Percentiles rank a stretch among this genome's conserved stretches.
Evolutionary conservation across 2,888 invertebrate species (phyloP).

Genomic region (Protonemura montana): DNA sequence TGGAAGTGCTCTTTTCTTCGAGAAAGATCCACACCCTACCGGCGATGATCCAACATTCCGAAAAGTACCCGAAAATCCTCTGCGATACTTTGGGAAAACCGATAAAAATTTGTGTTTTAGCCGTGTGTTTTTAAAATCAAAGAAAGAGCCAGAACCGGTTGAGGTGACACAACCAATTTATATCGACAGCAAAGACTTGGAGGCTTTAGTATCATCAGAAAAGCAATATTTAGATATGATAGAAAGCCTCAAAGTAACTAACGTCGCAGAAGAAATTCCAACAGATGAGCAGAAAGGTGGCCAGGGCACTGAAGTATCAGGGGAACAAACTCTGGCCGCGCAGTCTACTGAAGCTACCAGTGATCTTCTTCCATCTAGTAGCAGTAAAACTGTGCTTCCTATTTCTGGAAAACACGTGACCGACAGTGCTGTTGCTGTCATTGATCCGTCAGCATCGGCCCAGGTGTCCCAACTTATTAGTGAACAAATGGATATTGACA

Average conservation of each 20-base stretch:
- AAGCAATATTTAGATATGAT: not conserved
- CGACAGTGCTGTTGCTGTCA: too few species aligned
- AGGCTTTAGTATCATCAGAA: not conserved
- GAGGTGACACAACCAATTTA: not conserved
- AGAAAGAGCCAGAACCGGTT: not conserved
- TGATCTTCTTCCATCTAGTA: too few species aligned
- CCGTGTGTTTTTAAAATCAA: not conserved
- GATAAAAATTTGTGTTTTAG: not conserved
- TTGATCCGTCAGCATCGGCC: not conserved
- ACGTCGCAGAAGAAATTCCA: not conserved
- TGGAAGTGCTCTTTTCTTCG: constrained; percentile 7
- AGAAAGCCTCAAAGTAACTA: not conserved
- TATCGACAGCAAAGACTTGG: not conserved
- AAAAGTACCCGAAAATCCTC: not conserved
- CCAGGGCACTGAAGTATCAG: too few species aligned
- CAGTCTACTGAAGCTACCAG: too few species aligned
- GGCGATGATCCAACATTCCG: not conserved
- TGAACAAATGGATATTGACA: not conserved
- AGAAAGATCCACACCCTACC: constrained; percentile 7
- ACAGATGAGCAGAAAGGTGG: too few species aligned
- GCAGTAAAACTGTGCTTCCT: too few species aligned
- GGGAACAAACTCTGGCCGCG: too few species aligned
- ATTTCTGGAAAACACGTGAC: too few species aligned
- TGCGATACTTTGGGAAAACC: not conserved
- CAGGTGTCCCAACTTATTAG: not conserved